Conservation (phyloP, 92 coral and sea anemone genomes). For the Palythoa heliodiscus region DNA sequence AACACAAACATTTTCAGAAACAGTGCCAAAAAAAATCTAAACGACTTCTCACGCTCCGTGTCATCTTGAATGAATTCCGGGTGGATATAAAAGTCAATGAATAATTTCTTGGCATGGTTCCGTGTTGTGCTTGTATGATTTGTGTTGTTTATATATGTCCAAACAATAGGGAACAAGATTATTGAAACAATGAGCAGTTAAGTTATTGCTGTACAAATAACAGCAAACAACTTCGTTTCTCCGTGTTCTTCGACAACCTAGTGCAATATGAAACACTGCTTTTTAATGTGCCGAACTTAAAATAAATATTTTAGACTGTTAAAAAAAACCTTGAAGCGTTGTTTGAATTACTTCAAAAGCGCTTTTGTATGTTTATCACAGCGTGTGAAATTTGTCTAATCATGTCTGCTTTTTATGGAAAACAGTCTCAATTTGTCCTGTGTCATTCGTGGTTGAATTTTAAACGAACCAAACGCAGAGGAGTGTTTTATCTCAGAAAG, state of each 20-base stretch:
- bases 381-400: constrained; percentile 85
- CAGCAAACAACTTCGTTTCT: constrained; percentile 40
- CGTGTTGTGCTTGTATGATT: constrained; percentile 37
- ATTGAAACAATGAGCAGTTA: constrained; percentile 47
- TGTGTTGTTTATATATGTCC: constrained; percentile 79
- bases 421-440: constrained; percentile 65
- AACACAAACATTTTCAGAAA: constrained; percentile 7
- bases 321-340: neutral
- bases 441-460: constrained; percentile 19
- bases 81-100: neutral
- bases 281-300: neutral
- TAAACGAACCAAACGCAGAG: constrained; percentile 13
- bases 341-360: constrained; percentile 36
- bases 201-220: constrained; percentile 43
- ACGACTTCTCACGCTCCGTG: neutral
- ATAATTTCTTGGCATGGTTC: constrained; percentile 38
- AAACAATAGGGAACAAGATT: constrained; percentile 80
- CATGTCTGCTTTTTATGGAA: constrained; percentile 94
- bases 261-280: neutral
- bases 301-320: neutral
- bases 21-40: neutral
- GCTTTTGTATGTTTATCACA: constrained; percentile 73
- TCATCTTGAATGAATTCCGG: constrained; percentile 5
- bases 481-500: neutral
- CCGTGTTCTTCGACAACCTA: neutral